Evolutionary conservation across 1,140 invertebrate species (phyloP).

Genomic region (Diabrotica undecimpunctata): DNA sequence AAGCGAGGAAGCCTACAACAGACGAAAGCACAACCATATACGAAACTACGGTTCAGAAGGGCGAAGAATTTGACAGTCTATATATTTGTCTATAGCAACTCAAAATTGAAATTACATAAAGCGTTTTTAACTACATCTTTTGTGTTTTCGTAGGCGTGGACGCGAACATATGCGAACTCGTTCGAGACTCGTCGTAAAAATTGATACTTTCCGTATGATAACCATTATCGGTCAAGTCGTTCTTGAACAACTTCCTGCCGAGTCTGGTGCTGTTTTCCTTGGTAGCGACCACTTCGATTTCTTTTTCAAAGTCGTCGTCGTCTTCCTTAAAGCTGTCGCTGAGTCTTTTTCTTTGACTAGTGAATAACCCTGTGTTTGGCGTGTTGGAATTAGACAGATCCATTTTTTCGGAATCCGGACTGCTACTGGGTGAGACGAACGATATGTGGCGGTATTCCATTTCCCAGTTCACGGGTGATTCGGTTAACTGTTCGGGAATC

Average conservation of each 20-base stretch:
- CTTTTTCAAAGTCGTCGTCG: conserved; percentile 28
- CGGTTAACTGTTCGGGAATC: conserved; percentile 15
- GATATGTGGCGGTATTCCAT: conserved; percentile 43
- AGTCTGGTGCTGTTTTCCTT: conserved; percentile 13
- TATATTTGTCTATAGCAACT: no score
- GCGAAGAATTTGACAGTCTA: no score
- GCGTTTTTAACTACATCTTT: conserved; percentile 8
- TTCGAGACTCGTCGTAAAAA: conserved; percentile 13
- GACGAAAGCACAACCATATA: no score
- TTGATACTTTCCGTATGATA: conserved; percentile 25
- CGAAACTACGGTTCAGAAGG: no score
- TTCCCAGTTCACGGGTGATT: conserved; percentile 41
- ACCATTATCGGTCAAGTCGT: conserved; percentile 33
- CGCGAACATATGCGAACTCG: conserved; percentile 31
- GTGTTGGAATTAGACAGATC: conserved; percentile 40
- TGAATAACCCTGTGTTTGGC: conserved; percentile 40
- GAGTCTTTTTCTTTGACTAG: conserved; percentile 43
- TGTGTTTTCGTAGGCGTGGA: conserved; percentile 39
- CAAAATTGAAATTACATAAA: no score
- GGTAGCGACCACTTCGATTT: conserved; percentile 14
- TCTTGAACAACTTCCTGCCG: conserved; percentile 22
- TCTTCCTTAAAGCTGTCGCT: conserved; percentile 43
- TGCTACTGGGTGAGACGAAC: conserved; percentile 25
- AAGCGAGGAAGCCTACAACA: no score
- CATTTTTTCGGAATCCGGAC: conserved; percentile 29